A percentile compares a stretch with the other conserved stretches of the same genome.
Evolutionary conservation across 2,797 vertebrate species (phyloP).

Genomic region (Coccyzus lansbergi): DNA sequence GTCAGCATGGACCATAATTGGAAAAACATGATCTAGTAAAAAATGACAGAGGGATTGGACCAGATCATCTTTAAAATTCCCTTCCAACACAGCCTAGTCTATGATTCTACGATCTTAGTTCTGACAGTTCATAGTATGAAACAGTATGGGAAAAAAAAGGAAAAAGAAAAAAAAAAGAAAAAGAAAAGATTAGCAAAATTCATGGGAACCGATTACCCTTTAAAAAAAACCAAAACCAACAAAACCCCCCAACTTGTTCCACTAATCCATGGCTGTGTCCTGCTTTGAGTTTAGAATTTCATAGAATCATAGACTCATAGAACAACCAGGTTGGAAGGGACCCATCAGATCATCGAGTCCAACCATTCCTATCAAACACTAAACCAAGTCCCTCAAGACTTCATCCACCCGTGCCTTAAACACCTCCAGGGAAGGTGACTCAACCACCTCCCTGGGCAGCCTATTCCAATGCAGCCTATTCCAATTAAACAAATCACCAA

Average conservation of each 20-base stretch:
- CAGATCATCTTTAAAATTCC: not conserved
- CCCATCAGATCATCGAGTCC: too few relatives aligned
- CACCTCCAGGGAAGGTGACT: too few relatives aligned
- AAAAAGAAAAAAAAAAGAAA: rapidly evolving
- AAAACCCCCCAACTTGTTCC: not conserved
- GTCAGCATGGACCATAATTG: not conserved
- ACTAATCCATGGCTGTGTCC: not conserved
- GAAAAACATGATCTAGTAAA: not conserved
- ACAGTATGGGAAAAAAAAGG: not conserved
- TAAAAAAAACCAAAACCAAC: too few relatives aligned
- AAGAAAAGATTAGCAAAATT: not conserved
- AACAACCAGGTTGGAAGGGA: too few relatives aligned
- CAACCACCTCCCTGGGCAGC: too few relatives aligned
- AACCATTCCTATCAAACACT: too few relatives aligned
- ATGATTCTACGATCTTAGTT: not conserved
- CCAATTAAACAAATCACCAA: not conserved
- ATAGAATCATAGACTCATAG: too few relatives aligned
- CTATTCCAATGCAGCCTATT: too few relatives aligned
- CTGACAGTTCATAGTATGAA: not conserved
- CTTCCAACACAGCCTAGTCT: not conserved
- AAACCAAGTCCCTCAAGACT: too few relatives aligned
- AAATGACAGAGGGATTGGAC: not conserved
- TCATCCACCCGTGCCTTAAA: too few relatives aligned
- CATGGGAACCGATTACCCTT: not conserved
- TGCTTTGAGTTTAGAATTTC: not conserved